phyloP scores from a whole-genome alignment of 2,797 vertebrate species.

The Takifugu rubripes region DNA sequence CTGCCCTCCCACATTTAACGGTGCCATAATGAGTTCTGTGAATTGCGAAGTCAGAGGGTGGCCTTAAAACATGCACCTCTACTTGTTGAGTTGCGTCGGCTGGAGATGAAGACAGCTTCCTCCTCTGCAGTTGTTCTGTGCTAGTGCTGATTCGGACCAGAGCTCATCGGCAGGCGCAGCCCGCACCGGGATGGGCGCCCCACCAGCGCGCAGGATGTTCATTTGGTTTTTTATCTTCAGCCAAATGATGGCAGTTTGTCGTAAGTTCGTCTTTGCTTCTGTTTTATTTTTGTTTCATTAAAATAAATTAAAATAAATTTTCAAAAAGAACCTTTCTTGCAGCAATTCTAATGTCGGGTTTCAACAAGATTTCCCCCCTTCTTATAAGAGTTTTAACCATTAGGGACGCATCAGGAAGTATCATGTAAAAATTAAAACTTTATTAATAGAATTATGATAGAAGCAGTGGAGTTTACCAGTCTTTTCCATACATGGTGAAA shows the following conservation, averaged over 20 bases:
- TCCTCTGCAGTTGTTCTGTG: neutral
- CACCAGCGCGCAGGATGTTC: slow-evolving; percentile 17
- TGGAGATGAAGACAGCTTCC: slow-evolving; percentile 20
- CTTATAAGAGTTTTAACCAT: no score
- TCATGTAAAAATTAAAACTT: no score
- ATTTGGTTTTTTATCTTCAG: slow-evolving; percentile 35
- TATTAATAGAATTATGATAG: no score
- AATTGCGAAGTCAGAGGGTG: slow-evolving; percentile 14
- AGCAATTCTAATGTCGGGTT: no score
- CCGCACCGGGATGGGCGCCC: slow-evolving; percentile 60
- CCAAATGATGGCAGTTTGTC: slow-evolving; percentile 31
- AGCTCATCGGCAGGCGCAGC: slow-evolving; percentile 41
- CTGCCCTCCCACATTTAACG: slow-evolving; percentile 32
- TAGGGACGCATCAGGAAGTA: no score
- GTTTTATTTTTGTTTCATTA: neutral
- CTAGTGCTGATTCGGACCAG: neutral
- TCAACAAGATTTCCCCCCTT: no score
- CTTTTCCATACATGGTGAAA: neutral
- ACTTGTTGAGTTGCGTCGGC: slow-evolving; percentile 53
- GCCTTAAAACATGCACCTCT: slow-evolving; percentile 47
- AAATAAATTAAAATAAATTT: neutral
- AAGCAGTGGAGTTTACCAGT: no score
- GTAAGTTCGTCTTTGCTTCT: slow-evolving; percentile 17
- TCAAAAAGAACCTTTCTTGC: no score
- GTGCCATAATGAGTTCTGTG: slow-evolving; percentile 26